Percentiles rank a stretch among this genome's conserved stretches.
Evolutionary conservation across 1,140 invertebrate species (phyloP).

Genomic region (Anastrepha obliqua): DNA sequence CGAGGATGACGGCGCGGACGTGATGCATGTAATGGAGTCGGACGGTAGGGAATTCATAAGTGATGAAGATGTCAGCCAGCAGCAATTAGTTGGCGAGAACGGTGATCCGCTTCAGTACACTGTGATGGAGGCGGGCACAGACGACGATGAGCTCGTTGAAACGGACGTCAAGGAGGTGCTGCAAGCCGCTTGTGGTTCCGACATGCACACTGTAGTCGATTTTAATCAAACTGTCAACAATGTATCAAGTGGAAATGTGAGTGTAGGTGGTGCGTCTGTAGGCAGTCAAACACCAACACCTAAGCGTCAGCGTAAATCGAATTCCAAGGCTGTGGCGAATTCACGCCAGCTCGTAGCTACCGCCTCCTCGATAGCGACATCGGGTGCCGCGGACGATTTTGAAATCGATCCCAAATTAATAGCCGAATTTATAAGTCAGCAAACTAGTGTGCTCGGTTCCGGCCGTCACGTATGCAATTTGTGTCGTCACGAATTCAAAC

Average conservation of each 20-base stretch:
- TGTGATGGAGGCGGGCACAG: conserved; percentile 66
- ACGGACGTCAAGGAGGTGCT: conserved; percentile 55
- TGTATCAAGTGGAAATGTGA: conserved; percentile 42
- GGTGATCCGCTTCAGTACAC: conserved; percentile 67
- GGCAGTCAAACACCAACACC: conserved; percentile 28
- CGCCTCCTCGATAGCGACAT: conserved; percentile 69
- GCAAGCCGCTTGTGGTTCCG: conserved; percentile 51
- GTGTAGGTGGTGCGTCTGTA: background rate
- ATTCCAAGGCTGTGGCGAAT: conserved; percentile 62
- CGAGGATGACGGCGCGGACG: conserved; percentile 64
- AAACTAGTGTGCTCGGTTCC: conserved; percentile 69
- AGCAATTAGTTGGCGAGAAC: conserved; percentile 58
- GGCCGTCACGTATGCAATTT: conserved; percentile 78
- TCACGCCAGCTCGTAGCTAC: conserved; percentile 69
- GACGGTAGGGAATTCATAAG: conserved; percentile 60
- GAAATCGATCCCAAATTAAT: conserved; percentile 70
- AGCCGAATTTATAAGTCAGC: conserved; percentile 70
- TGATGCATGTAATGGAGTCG: conserved; percentile 56
- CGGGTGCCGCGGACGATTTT: conserved; percentile 67
- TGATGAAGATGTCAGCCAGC: conserved; percentile 64
- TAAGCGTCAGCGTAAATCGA: background rate
- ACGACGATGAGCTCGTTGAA: conserved; percentile 59
- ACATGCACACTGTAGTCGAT: conserved; percentile 11
- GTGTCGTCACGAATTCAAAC: conserved; percentile 78
- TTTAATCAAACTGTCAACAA: conserved; percentile 10